Evolutionary conservation across 2,797 vertebrate species (phyloP), one percentile per base, ranked within the genome.

Genomic region (Petrocephalus sullivani): DNA sequence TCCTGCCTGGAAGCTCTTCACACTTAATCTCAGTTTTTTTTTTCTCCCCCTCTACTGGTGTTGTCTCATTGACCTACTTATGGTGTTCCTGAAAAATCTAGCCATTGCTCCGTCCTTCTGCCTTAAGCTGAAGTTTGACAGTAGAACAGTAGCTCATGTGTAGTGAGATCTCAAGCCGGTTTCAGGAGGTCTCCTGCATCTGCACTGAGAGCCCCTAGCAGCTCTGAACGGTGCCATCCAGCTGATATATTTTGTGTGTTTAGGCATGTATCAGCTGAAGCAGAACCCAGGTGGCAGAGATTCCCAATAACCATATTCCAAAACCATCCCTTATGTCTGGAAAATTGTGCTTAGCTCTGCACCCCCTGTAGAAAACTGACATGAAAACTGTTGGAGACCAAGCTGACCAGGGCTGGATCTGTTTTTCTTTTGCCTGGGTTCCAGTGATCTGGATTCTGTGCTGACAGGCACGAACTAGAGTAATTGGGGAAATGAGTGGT

Each of bases 11-110:
- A 91, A 91, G 90, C 94, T 94, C 87, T 92, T 93, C 92, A 93
- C 90, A 87, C 93, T 91, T 94, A 94, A 94, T 94, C 94, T 93
- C 89, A 85, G 82, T 53, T 91, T 91, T 92, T 91, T 91, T 92
- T 75, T 92, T 87, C 92, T 87, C 56, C 71, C 28, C 54, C 49
- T 85, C 60, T 58, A 64, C 86, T 23, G 57, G n/a, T 61, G 75
- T 81, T 81, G 75, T 93, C 93, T 95, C 92, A 94, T 93, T 95
- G 94, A 95, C 95, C 95, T 94, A 95, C 91, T 95, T 96, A 88
- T 91, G 71, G 71, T 84, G 88, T 90, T 95, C 92, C 92, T 93
- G 90, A 94, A 95, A 95, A 94, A 94, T 95, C 93, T 90, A 93
- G 91, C 91, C 87, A 91, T 91, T 88, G 92, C 93, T 93, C 86